phyloP scores from a whole-genome alignment of 2,113 vertebrate species.

The Gymnocephalus cernua region DNA sequence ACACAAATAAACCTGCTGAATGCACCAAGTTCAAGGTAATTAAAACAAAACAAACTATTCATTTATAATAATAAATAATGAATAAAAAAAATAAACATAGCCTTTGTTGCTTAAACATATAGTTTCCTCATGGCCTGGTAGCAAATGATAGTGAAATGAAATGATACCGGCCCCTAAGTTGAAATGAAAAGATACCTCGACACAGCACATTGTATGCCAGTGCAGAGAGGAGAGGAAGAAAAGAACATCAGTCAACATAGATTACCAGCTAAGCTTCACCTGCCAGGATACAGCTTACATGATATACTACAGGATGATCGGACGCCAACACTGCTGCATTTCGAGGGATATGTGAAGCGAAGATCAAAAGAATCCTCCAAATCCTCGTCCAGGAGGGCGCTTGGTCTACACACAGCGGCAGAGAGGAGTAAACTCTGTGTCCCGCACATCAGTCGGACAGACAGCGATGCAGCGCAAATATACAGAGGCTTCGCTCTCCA shows the following conservation, averaged over 20 bases:
- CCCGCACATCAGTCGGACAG: background rate
- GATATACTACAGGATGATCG: background rate
- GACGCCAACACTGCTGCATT: background rate
- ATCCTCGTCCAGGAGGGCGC: background rate
- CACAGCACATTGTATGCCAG: background rate
- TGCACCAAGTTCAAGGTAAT: background rate
- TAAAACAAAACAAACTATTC: background rate
- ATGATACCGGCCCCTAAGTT: background rate
- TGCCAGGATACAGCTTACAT: background rate
- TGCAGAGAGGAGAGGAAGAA: background rate
- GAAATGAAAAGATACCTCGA: background rate
- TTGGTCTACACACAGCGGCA: background rate
- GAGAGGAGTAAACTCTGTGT: background rate
- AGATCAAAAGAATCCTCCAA: constrained; percentile 33
- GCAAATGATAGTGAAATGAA: no score
- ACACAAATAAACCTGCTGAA: background rate
- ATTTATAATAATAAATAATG: no score
- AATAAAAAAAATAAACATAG: no score
- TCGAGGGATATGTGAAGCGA: constrained; percentile 1
- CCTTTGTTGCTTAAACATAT: no score
- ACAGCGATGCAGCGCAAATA: constrained; percentile 23
- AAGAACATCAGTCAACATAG: background rate
- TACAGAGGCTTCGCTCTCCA: constrained; percentile 23
- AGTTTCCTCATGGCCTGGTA: no score
- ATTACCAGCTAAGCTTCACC: background rate